Evolutionary conservation across 2,797 vertebrate genomes (phyloP).

Genomic region (Manis crassicaudata): DNA sequence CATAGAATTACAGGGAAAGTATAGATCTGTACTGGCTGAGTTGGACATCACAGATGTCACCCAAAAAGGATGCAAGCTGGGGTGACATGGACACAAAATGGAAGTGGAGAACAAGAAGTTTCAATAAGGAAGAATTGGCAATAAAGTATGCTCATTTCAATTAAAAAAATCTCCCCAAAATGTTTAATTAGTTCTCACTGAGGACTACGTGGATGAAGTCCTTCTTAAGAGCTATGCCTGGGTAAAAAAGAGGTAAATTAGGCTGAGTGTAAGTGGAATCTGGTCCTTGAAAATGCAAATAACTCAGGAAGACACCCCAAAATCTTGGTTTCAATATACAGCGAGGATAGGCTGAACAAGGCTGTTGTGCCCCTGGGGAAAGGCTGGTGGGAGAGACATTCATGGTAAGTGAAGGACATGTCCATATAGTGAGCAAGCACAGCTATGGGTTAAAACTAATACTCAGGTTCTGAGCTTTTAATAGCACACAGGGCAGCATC

Average conservation of each 20-base stretch:
- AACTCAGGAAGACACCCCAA: neutral
- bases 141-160: neutral
- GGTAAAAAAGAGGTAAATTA: neutral
- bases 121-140: neutral
- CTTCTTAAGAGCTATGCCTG: neutral
- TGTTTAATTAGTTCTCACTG: neutral
- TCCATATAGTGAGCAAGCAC: neutral
- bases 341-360: fast-evolving
- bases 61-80: neutral
- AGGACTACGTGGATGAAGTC: neutral
- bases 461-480: neutral
- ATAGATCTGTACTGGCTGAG: fast-evolving
- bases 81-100: neutral
- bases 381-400: neutral
- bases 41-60: neutral
- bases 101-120: neutral
- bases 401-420: neutral
- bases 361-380: fast-evolving
- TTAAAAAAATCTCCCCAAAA: neutral
- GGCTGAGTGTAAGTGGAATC: neutral
- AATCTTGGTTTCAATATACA: neutral
- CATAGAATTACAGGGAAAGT: neutral
- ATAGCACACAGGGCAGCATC: neutral
- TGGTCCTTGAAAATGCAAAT: neutral
- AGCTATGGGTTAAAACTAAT: neutral